A percentile compares a stretch with the other conserved stretches of the same genome.
Evolutionary conservation across 2,797 vertebrate genomes (phyloP).

Genomic region (Peromyscus nudipes): DNA sequence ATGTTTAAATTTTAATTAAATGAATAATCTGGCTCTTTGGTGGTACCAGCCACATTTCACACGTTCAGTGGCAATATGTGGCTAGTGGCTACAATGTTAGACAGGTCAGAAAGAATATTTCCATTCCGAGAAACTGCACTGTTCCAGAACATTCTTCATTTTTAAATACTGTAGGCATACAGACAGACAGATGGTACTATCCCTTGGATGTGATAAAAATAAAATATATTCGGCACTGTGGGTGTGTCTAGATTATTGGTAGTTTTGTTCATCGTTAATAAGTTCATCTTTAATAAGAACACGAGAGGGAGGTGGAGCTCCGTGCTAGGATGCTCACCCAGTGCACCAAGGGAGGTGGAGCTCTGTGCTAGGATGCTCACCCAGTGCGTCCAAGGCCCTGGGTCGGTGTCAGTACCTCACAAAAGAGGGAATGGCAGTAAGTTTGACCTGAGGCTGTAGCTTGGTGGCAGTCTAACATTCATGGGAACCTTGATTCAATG

Average conservation of each 20-base stretch:
- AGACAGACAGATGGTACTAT: not conserved
- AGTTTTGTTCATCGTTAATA: conserved; percentile 11
- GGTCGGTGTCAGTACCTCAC: not conserved
- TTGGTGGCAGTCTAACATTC: not conserved
- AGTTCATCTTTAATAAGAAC: not conserved
- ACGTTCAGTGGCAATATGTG: not conserved
- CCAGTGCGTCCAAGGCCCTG: not conserved
- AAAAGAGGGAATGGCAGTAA: not conserved
- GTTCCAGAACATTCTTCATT: not conserved
- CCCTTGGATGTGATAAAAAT: not conserved
- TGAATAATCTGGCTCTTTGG: not conserved
- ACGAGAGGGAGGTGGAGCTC: not conserved
- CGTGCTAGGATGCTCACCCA: too few species aligned
- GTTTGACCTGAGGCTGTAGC: not conserved
- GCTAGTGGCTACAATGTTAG: not conserved
- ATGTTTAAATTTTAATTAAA: conserved; percentile 15
- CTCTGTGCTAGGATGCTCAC: too few species aligned
- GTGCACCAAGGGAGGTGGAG: too few species aligned
- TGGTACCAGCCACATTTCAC: not conserved
- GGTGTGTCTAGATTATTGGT: not conserved
- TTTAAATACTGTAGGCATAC: not conserved
- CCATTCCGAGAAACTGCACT: not conserved
- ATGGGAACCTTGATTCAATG: not conserved
- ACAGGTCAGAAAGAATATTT: not conserved
- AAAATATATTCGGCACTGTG: not conserved